Base-by-base conservation (phyloP, 2,888 invertebrate species). In the Asteroscopus sphinx region DNA sequence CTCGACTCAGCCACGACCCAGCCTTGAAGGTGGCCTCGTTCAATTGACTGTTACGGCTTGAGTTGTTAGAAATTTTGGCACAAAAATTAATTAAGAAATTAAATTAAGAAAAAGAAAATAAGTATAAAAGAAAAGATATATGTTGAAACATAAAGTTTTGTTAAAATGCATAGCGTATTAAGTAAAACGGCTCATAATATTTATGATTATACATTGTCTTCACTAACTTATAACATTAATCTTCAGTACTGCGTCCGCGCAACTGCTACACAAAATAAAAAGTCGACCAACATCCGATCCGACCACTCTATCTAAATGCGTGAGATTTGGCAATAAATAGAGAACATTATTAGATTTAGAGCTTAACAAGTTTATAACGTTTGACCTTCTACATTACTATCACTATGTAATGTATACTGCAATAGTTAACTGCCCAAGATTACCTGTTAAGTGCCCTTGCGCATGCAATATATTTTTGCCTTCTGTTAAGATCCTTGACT, bases 21-120 rank as follows among this genome's bases (percentile, higher is more conserved):
- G 76, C 88, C 88, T 88, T 88, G 80, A 52, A 42, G 54, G 7
- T 51, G 76, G 54, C 86, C 85, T 86, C 74, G 75, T 57, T 68
- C 40, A 25, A 48, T 28, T 35, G 59, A 13, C 33, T 59, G 37
- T 33, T 57, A 33, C 5, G 9, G 37, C 41, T 25, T 16, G 41
- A 16, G 54, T 21, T 44, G 35, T 60, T 67, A 73, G 61, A 76
- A 65, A 71, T 66, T 55, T 63, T 32, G 35, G 28, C 51, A 26
- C 15, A 12, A 6, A 21, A 6, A 0, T 21, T 21, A 6, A 4
- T 21, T n/a, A n/a, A n/a, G n/a, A n/a, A n/a, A n/a, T n/a, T n/a
- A n/a, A n/a, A n/a, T n/a, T n/a, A n/a, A n/a, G n/a, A n/a, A n/a
- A n/a, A n/a, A n/a, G n/a, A n/a, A n/a, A n/a, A n/a, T n/a, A n/a